phyloP scores from a whole-genome alignment of 2,888 invertebrate genomes.

The Thysanoteuthis rhombus region DNA sequence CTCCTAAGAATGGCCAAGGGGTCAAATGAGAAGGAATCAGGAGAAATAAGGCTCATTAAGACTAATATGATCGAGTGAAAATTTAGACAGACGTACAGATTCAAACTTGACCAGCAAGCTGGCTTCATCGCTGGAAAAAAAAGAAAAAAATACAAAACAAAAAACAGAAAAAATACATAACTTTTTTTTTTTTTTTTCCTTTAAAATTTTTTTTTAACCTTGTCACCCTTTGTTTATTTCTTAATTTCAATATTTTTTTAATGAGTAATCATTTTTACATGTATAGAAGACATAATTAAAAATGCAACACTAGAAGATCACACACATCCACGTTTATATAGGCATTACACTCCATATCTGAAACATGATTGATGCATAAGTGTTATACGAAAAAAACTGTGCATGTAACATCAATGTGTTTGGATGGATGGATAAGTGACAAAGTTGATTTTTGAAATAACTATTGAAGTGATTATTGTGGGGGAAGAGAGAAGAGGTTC shows the following conservation, averaged over 20 bases:
- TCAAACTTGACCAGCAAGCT: not conserved
- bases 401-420: not conserved
- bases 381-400: not conserved
- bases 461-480: not conserved
- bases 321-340: not conserved
- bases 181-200: not conserved
- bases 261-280: not conserved
- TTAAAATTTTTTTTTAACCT: not conserved
- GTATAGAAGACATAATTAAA: not conserved
- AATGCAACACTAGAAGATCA: not conserved
- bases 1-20: not conserved
- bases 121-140: not conserved
- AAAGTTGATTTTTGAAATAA: not conserved
- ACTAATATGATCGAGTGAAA: not conserved
- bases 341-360: not conserved
- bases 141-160: not conserved
- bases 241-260: not conserved
- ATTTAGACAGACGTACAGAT: not conserved
- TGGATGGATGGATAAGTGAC: not conserved
- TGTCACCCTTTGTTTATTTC: not conserved
- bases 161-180: not conserved
- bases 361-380: not conserved
- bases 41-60: not conserved
- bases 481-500: not conserved
- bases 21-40: not conserved